Conservation (phyloP, 2,888 invertebrate species). For the Trachelus tabidus region DNA sequence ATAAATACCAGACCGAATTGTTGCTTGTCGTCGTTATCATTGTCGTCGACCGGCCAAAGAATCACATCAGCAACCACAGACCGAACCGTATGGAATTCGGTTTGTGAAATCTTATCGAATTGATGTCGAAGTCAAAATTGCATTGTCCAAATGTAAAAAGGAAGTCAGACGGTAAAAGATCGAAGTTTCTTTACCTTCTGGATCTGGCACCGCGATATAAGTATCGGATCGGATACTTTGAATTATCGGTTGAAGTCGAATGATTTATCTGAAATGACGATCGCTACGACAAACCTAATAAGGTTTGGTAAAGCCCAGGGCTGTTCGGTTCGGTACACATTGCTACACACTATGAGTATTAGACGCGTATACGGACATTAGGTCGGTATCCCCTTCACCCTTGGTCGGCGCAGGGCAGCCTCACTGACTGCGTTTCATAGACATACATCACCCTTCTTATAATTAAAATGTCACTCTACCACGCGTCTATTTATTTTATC, state of each 20-base stretch:
- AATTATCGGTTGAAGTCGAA: neutral
- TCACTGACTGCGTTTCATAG: neutral
- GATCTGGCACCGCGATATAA: neutral
- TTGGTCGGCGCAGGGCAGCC: neutral
- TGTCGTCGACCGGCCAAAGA: neutral
- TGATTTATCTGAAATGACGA: neutral
- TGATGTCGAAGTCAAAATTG: neutral
- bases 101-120: neutral
- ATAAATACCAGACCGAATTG: constrained; percentile 49
- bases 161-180: neutral
- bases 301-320: neutral
- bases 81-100: neutral
- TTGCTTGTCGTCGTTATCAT: constrained; percentile 20
- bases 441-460: constrained; percentile 31
- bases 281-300: neutral
- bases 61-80: neutral
- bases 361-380: neutral
- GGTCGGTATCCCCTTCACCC: neutral
- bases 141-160: neutral
- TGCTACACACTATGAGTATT: neutral
- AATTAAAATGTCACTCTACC: constrained; percentile 44
- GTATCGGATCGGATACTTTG: neutral
- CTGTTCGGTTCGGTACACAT: neutral
- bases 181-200: neutral
- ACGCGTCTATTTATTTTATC: constrained; percentile 45